Conservation (phyloP, 2,113 vertebrate genomes). For the Ictalurus punctatus region DNA sequence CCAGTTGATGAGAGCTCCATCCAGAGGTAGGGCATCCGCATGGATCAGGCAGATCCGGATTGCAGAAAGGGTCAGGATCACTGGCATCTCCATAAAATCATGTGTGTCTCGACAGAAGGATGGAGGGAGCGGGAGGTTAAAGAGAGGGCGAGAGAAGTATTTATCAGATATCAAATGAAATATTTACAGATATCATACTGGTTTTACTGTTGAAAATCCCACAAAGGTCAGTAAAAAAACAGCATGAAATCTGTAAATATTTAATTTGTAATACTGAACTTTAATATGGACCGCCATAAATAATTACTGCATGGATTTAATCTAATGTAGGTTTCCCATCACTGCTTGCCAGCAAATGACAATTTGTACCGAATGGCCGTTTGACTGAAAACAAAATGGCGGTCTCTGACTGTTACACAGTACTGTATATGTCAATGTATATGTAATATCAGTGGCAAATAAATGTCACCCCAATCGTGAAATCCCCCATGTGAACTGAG, state of each 20-base stretch:
- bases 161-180: background rate
- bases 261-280: background rate
- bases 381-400: background rate
- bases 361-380: background rate
- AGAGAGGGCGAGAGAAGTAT: no score
- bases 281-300: background rate
- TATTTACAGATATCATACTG: background rate
- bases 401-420: background rate
- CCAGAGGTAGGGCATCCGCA: no score
- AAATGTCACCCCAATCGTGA: background rate
- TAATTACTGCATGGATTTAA: background rate
- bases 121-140: no score
- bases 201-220: background rate
- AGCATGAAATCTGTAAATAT: conserved; percentile 3
- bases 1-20: no score
- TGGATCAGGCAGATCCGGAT: no score
- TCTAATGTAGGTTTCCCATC: background rate
- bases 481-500: background rate
- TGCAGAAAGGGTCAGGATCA: no score
- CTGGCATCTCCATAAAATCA: no score
- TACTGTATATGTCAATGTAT: background rate
- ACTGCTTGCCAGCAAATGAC: background rate
- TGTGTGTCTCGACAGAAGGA: no score
- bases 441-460: background rate
- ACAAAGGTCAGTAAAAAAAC: background rate